Conservation (phyloP, 2,113 vertebrate genomes). For the Ardeotis arabs region DNA sequence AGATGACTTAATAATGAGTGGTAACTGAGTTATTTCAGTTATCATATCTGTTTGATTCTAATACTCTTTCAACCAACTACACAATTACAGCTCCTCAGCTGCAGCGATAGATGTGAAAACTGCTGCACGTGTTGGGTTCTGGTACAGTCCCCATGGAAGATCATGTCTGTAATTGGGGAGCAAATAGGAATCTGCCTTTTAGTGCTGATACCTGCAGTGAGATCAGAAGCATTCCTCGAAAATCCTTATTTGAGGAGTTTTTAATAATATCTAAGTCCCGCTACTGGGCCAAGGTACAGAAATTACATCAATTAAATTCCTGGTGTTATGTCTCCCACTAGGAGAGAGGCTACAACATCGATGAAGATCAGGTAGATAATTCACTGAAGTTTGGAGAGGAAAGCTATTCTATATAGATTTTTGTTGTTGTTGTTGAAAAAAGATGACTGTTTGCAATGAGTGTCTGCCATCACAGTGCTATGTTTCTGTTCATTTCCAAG, state of each 20-base stretch:
- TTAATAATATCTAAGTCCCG: not conserved
- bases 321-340: not conserved
- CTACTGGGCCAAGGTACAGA: not conserved
- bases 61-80: not conserved
- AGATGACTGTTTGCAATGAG: accelerated
- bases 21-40: not conserved
- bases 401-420: not conserved
- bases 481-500: not conserved
- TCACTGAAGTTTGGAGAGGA: not conserved
- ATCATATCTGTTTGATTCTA: not conserved
- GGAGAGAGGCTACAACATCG: not conserved
- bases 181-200: not conserved
- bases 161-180: not conserved
- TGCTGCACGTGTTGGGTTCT: not conserved
- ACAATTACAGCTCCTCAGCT: not conserved
- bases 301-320: not conserved
- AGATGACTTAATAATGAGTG: not conserved
- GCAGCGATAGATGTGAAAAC: not conserved
- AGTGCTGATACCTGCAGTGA: not conserved
- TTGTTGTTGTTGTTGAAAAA: not conserved
- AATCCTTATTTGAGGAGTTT: not conserved
- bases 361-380: not conserved
- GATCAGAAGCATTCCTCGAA: not conserved
- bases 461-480: not conserved
- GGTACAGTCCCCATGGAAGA: not conserved